Evolutionary conservation across 1,140 invertebrate genomes (phyloP).

Genomic region (Ips nitidus): DNA sequence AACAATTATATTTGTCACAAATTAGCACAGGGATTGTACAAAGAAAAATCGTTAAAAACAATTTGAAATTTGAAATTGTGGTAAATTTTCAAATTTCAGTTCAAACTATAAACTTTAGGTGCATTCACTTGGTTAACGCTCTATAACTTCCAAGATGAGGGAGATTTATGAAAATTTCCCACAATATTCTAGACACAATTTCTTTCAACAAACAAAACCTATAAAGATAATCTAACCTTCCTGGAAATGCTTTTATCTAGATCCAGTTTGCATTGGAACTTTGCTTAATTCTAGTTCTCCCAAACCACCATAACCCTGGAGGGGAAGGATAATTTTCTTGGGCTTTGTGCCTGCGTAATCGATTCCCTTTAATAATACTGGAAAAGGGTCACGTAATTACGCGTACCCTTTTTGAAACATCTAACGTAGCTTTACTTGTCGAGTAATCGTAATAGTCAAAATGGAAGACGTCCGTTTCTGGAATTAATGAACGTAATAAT

Average conservation of each 20-base stretch:
- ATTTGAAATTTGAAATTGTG: too few species aligned
- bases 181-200: not conserved
- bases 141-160: not conserved
- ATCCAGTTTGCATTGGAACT: not conserved
- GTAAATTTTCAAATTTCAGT: too few species aligned
- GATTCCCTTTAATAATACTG: not conserved
- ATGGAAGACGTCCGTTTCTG: too few species aligned
- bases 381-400: conserved; percentile 1
- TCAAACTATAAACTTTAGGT: not conserved
- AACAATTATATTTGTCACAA: too few species aligned
- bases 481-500: too few species aligned
- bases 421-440: too few species aligned
- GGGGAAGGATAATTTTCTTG: not conserved
- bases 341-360: conserved; percentile 4
- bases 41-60: too few species aligned
- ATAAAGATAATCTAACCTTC: not conserved
- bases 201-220: not conserved
- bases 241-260: not conserved
- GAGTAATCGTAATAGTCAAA: too few species aligned
- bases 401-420: not conserved
- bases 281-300: not conserved
- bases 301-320: not conserved
- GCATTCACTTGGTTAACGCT: not conserved
- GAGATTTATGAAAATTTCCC: not conserved
- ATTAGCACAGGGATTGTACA: too few species aligned